Evolutionary conservation across 2,797 vertebrate genomes (phyloP).

Genomic region (Paguma larvata): DNA sequence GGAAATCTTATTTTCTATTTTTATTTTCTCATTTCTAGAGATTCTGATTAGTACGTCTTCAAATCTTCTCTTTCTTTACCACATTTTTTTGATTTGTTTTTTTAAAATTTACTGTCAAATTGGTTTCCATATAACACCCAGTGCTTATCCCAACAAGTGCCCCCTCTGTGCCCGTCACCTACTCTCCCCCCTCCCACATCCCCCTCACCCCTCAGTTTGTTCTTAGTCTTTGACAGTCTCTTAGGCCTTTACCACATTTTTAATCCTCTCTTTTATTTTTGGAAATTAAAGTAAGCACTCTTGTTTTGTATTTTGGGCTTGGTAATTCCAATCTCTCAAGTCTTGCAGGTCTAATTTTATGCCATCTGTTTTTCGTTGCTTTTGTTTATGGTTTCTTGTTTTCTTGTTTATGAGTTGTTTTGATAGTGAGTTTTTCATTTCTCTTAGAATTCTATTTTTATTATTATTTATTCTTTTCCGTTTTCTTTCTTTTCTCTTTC

Average conservation of each 20-base stretch:
- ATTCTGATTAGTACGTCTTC: background rate
- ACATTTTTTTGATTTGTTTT: background rate
- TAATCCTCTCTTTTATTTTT: background rate
- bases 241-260: background rate
- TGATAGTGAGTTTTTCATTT: background rate
- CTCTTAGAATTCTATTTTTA: background rate
- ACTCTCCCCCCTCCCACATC: too few relatives aligned
- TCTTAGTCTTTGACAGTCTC: too few relatives aligned
- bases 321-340: background rate
- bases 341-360: background rate
- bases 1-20: conserved; percentile 42
- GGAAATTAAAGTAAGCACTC: conserved; percentile 12
- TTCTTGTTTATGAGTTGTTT: background rate
- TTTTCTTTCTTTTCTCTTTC: background rate
- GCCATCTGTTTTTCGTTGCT: background rate
- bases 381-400: background rate
- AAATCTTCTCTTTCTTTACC: background rate
- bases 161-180: too few relatives aligned
- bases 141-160: too few relatives aligned
- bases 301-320: background rate
- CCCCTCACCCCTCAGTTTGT: too few relatives aligned
- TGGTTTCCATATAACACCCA: too few relatives aligned
- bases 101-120: too few relatives aligned
- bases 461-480: background rate
- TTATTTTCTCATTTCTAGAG: conserved; percentile 11